These are phyloP conservation scores for Rhinolophus ferrumequinum DNA, from an alignment of 2,113 vertebrate species.

Conservation along the genomic window DNA sequence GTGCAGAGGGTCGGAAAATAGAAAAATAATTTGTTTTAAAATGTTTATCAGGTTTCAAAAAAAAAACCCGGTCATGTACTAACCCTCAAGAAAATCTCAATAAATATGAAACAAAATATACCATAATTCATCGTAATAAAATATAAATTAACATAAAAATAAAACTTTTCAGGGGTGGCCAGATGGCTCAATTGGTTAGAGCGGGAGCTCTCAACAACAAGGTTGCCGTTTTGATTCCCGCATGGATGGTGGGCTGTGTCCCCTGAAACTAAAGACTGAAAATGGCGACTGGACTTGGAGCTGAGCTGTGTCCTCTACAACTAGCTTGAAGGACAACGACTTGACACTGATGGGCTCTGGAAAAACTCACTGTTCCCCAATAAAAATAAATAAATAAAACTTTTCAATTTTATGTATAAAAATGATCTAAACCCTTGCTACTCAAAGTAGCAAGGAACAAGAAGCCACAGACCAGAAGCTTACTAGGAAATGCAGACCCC, in stretches of 20 bases:
- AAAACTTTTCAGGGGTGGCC: background rate
- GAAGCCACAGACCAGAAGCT: background rate
- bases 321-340: too few relatives aligned
- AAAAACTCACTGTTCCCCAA: too few relatives aligned
- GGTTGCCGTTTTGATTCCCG: too few relatives aligned
- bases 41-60: background rate
- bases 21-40: background rate
- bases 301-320: too few relatives aligned
- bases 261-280: too few relatives aligned
- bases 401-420: background rate
- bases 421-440: background rate
- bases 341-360: too few relatives aligned
- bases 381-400: background rate
- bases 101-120: background rate
- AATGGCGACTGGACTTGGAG: too few relatives aligned
- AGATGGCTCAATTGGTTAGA: too few relatives aligned
- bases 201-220: too few relatives aligned
- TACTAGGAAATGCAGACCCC: background rate
- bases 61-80: background rate
- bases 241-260: too few relatives aligned
- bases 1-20: background rate
- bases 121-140: background rate
- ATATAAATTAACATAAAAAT: background rate
- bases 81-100: background rate
- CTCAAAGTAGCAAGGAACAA: background rate